These are phyloP conservation scores for Mylabris sibirica DNA, from an alignment of 2,888 invertebrate species.

Conservation along the genomic window DNA sequence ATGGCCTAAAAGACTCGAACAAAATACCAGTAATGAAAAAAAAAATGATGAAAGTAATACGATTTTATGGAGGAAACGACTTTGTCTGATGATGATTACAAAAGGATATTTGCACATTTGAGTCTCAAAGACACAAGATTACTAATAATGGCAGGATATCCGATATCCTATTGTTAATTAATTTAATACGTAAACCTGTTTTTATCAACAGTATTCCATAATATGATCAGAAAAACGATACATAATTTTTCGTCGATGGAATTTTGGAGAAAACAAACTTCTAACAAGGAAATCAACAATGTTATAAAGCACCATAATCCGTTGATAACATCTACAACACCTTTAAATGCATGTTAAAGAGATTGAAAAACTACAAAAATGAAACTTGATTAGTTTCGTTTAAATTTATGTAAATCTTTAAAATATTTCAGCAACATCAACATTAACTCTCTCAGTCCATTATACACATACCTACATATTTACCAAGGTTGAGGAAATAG, in stretches of 20 bases:
- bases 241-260: not conserved
- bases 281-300: not conserved
- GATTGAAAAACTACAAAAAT: not conserved
- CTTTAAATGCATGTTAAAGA: not conserved
- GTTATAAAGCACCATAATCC: too few species aligned
- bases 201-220: not conserved
- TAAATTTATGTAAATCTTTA: not conserved
- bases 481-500: too few species aligned
- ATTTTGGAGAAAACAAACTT: not conserved
- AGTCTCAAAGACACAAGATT: not conserved
- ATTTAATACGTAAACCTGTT: not conserved
- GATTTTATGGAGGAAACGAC: not conserved
- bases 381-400: not conserved
- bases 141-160: not conserved
- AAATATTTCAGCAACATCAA: too few species aligned
- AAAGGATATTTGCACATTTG: too few species aligned
- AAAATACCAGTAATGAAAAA: not conserved
- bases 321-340: not conserved
- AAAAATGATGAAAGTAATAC: not conserved
- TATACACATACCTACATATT: too few species aligned
- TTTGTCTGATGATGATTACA: not conserved
- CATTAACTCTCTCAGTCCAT: too few species aligned
- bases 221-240: not conserved
- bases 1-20: not conserved
- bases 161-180: not conserved